A percentile compares a stretch with the other conserved stretches of the same genome.
Conservation (phyloP, 2,113 vertebrate genomes). For the Oryzias curvinotus region DNA sequence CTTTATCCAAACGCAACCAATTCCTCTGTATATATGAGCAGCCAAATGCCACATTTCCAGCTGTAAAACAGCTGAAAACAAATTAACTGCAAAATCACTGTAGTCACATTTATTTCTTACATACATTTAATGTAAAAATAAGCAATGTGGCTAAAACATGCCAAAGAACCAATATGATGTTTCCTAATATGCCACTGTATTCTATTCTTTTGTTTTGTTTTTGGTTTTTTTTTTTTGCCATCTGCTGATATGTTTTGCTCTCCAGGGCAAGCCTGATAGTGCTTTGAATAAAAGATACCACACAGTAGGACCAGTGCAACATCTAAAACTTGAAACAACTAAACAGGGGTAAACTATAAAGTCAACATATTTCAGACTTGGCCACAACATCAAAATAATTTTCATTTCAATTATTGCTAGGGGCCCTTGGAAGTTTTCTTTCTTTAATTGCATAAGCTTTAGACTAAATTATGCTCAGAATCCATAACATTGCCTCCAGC, state of each 20-base stretch:
- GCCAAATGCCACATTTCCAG: too few species aligned
- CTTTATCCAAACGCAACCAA: too few species aligned
- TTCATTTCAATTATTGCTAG: conserved; percentile 33
- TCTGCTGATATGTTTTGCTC: not conserved
- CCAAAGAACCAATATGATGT: too few species aligned
- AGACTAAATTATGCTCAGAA: conserved; percentile 52
- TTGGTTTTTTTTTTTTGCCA: too few species aligned
- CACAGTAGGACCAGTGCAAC: not conserved
- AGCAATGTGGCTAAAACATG: too few species aligned
- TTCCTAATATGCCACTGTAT: too few species aligned
- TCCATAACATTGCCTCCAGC: conserved; percentile 39
- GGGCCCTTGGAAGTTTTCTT: conserved; percentile 35
- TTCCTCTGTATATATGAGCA: too few species aligned
- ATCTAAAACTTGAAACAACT: conserved; percentile 4
- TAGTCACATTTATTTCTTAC: too few species aligned
- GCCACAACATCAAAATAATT: conserved; percentile 32
- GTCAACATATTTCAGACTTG: conserved; percentile 26
- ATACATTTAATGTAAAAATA: too few species aligned
- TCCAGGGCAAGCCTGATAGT: not conserved
- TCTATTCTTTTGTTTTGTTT: too few species aligned
- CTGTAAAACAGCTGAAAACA: too few species aligned
- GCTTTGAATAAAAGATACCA: not conserved
- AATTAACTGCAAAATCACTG: too few species aligned
- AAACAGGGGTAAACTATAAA: not conserved
- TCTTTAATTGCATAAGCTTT: conserved; percentile 42